Percentiles rank a stretch among this genome's conserved stretches.
Conservation (phyloP, 2,888 invertebrate genomes). For the Harpalus rufipes region DNA sequence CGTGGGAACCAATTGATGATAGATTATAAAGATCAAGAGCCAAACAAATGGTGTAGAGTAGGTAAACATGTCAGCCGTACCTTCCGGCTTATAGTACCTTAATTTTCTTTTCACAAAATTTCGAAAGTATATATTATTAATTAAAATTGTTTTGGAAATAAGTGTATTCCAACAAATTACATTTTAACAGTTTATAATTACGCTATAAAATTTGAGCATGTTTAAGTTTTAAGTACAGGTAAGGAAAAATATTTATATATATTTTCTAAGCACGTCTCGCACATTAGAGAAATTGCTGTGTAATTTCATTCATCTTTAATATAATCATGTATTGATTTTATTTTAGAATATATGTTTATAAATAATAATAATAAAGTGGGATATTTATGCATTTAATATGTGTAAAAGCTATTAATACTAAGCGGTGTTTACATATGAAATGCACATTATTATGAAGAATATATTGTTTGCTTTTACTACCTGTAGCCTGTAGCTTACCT, state of each 20-base stretch:
- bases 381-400: not conserved
- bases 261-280: slow-evolving; percentile 7
- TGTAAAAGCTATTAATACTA: not conserved
- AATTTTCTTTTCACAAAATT: slow-evolving; percentile 51
- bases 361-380: not conserved
- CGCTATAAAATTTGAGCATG: slow-evolving; percentile 3
- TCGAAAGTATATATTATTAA: slow-evolving; percentile 45
- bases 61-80: slow-evolving; percentile 32
- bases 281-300: not conserved
- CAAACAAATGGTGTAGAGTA: slow-evolving; percentile 20
- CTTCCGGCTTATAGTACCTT: slow-evolving; percentile 9
- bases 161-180: slow-evolving; percentile 43
- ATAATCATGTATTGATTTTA: not conserved
- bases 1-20: slow-evolving; percentile 26
- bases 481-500: not conserved
- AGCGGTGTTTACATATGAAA: not conserved
- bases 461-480: slow-evolving; percentile 1
- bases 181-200: slow-evolving; percentile 54
- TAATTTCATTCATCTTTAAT: not conserved
- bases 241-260: slow-evolving; percentile 19
- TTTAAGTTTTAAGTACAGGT: not conserved
- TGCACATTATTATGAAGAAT: not conserved
- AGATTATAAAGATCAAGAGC: slow-evolving; percentile 5
- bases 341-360: not conserved
- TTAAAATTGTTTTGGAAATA: slow-evolving; percentile 41